Base-by-base conservation (phyloP, 2,888 invertebrate genomes). In the Oligia fasciuncula region DNA sequence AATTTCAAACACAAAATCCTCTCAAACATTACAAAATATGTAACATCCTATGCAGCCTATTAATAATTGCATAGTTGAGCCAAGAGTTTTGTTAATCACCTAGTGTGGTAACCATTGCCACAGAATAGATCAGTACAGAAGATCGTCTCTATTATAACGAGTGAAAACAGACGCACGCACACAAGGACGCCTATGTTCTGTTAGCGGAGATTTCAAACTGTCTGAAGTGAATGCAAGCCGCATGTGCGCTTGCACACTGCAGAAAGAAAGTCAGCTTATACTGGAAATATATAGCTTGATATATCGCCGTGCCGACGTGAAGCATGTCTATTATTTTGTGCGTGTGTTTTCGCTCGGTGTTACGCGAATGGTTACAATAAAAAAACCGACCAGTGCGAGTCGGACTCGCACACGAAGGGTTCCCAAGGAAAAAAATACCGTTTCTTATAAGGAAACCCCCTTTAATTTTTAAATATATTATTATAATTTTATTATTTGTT, bases 11-110 rank as follows among this genome's bases (percentile, higher is more conserved):
- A 51, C 82, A 54, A 62, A 81, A 49, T 77, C 66, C 35, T 77
- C 72, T 73, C 69, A 83, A 77, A 67, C 73, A 79, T 85, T 86
- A 73, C 86, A 74, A 83, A 85, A 81, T 78, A 70, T 85, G 73
- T 76, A 87, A 40, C 86, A 74, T 75, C 77, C 70, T 84, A 79
- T 75, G 29, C 70, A 76, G 76, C 60, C 72, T 78, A 77, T 77
- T 79, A 77, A 86, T 84, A 76, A 76, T 78, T 80, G 78, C 80
- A 79, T 68, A 77, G 87, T 81, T 81, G 73, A 86, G 71, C 75
- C 73, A 79, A 86, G 71, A 76, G 68, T 77, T 79, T 86, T 60
- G 85, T 69, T 83, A 81, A 87, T 84, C 76, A 77, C 71, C 29
- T 51, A 62, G 62, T 85, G 76, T 46, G 46, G 80, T 76, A 80